Conservation (phyloP, 2,888 invertebrate species). For the Pollenia angustigena region DNA sequence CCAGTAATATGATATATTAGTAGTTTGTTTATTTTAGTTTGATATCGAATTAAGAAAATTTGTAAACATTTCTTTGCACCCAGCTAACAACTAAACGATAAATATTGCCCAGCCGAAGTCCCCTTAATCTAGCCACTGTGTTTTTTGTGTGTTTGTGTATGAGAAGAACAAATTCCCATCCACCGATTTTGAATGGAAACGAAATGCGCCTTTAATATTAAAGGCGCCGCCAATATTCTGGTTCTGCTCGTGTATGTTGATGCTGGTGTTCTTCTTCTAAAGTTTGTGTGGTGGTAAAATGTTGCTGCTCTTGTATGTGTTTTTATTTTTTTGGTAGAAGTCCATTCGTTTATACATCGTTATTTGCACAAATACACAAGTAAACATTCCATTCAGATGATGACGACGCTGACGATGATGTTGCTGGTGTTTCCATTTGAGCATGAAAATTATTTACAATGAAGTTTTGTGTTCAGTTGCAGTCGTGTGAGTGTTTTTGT, state of each 20-base stretch:
- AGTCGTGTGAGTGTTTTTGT: not conserved
- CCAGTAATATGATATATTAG: too few relatives aligned
- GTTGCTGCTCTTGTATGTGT: conserved; percentile 22
- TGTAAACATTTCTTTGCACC: too few relatives aligned
- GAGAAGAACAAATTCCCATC: not conserved
- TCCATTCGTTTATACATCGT: conserved; percentile 26
- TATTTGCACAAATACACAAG: not conserved
- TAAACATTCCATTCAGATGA: conserved; percentile 41
- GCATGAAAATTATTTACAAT: conserved; percentile 48
- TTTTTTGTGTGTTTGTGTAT: not conserved
- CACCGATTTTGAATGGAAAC: conserved; percentile 32
- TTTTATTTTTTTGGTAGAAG: conserved; percentile 17
- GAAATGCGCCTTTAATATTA: conserved; percentile 67
- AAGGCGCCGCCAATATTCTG: conserved; percentile 70
- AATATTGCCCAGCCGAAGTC: too few relatives aligned
- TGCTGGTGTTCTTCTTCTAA: conserved; percentile 41
- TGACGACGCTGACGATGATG: conserved; percentile 21
- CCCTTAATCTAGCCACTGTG: not conserved
- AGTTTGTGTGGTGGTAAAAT: conserved; percentile 48
- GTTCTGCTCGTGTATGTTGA: conserved; percentile 32
- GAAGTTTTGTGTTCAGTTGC: conserved; percentile 17
- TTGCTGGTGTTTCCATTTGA: conserved; percentile 40
- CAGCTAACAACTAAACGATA: too few relatives aligned
- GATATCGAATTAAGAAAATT: too few relatives aligned
- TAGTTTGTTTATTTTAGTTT: too few relatives aligned